Evolutionary conservation across 2,797 vertebrate genomes (phyloP).

Genomic region (Phrynocephalus guinanensis): DNA sequence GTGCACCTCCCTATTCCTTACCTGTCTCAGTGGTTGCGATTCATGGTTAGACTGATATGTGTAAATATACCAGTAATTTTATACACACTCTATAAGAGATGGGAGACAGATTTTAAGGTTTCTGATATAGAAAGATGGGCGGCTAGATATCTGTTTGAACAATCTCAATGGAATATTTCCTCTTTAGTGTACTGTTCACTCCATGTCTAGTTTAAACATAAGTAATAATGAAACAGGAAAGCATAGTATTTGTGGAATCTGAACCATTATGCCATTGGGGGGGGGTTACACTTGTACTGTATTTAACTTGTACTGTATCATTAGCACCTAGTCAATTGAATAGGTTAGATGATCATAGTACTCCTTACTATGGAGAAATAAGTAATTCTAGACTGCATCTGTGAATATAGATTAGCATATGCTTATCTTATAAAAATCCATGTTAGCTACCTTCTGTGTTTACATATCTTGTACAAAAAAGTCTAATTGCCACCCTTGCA

Average conservation of each 20-base stretch:
- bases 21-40: background rate
- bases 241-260: no score
- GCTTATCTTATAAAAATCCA: background rate
- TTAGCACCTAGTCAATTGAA: background rate
- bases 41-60: background rate
- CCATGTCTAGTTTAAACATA: background rate
- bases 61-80: no score
- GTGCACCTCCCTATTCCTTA: background rate
- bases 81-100: background rate
- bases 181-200: background rate
- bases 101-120: accelerated
- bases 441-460: background rate
- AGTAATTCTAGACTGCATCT: background rate
- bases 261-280: no score
- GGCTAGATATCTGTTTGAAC: background rate
- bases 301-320: no score
- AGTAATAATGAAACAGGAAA: no score
- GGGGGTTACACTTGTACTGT: no score
- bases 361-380: background rate
- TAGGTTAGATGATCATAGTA: background rate
- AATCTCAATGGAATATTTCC: background rate
- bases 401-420: background rate
- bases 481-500: no score
- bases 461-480: background rate
- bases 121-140: background rate